phyloP scores from a whole-genome alignment of 2,888 invertebrate genomes.

The Synergus itoensis region DNA sequence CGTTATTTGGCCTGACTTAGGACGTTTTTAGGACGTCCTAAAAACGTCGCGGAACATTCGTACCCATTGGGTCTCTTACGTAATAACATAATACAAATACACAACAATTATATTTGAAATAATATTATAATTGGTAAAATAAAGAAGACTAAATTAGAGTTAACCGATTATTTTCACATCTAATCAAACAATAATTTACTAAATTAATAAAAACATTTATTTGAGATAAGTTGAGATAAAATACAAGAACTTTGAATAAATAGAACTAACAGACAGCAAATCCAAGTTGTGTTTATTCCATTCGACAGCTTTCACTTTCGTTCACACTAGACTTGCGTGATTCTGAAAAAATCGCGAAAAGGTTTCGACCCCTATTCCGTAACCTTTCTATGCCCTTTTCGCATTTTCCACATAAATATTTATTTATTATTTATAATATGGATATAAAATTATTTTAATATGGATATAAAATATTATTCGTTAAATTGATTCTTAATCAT shows the following conservation, averaged over 20 bases:
- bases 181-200: no score
- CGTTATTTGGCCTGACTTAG: no score
- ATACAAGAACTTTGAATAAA: conserved; percentile 2
- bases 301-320: conserved; percentile 59
- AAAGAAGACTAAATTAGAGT: not conserved
- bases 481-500: no score
- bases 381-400: conserved; percentile 3
- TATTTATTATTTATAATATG: no score
- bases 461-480: no score
- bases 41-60: no score
- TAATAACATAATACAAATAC: no score
- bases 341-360: conserved; percentile 48
- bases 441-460: no score
- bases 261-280: not conserved
- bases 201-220: not conserved
- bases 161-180: not conserved
- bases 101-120: no score
- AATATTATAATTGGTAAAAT: not conserved
- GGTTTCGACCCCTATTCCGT: conserved; percentile 13
- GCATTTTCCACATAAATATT: not conserved
- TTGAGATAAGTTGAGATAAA: not conserved
- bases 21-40: no score
- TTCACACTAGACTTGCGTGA: conserved; percentile 49
- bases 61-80: no score
- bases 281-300: conserved; percentile 15